Conservation (phyloP, 2,797 vertebrate genomes). For the Phrynocephalus forsythii region DNA sequence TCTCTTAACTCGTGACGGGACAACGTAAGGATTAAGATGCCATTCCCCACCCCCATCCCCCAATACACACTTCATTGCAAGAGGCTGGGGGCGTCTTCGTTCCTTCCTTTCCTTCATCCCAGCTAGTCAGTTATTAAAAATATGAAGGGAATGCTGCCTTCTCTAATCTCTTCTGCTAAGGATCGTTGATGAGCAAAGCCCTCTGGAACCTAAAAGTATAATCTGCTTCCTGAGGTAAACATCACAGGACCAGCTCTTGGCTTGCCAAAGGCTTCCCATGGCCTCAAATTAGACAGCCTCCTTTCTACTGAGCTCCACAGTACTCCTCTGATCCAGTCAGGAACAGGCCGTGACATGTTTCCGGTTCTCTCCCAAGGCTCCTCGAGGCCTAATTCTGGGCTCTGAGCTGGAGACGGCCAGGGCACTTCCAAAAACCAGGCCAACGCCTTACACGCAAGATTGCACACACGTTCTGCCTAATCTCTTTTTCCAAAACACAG, state of each 20-base stretch:
- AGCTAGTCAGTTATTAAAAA: constrained; percentile 32
- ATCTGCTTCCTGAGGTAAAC: constrained; percentile 2
- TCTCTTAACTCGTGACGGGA: constrained; percentile 25
- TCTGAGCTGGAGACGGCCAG: neutral
- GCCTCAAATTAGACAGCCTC: neutral
- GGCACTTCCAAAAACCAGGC: neutral
- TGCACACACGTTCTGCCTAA: neutral
- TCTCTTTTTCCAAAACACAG: neutral
- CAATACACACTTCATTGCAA: neutral
- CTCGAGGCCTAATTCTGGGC: constrained; percentile 3
- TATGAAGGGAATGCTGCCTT: constrained; percentile 2
- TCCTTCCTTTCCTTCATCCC: neutral
- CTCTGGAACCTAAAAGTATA: constrained; percentile 5
- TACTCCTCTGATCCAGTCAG: neutral
- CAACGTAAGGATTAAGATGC: constrained; percentile 35
- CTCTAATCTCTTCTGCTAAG: constrained; percentile 14
- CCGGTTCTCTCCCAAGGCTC: neutral
- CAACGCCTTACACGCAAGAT: neutral
- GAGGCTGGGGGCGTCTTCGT: neutral
- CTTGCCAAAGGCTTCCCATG: neutral
- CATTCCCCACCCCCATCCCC: neutral
- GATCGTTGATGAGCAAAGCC: neutral
- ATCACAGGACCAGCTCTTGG: constrained; percentile 3
- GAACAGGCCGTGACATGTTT: neutral
- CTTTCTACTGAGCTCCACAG: neutral